Evolutionary conservation across 2,888 invertebrate species (phyloP), one percentile per base, ranked within the genome.

Genomic region (Lordiphosa andalusiaca): DNA sequence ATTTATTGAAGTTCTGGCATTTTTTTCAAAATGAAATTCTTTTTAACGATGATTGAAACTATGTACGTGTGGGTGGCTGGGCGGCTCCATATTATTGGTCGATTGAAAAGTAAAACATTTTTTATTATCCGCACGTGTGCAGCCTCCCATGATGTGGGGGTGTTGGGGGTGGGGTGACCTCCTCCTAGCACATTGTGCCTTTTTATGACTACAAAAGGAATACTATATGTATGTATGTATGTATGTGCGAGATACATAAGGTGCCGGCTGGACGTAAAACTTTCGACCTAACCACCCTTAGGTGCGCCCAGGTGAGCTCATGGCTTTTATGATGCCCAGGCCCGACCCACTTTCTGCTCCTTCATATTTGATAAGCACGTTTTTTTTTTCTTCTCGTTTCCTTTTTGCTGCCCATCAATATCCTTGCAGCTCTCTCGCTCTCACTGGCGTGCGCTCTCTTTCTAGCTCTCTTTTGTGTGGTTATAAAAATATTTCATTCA

Each of bases 401-500:
- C 36, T 52, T 51, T 56, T 54, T 63, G 36, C 52, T 47, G 52
- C 56, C 82, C 78, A 78, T 78, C 78, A 78, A 78, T 84, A 78
- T 83, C 64, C 75, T 65, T 25, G 37, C 50, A 46, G 19, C 41
- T 21, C 56, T 35, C 40, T 33, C 41, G 35, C 35, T 44, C 6
- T 25, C 37, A 46, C 21, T 12, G 38, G 49, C 9, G 38, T 52
- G 49, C 38, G 36, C 49, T 39, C 53, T 52, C 48, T 39, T 13
- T 40, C 30, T n/a, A 25, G 40, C 42, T 37, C 44, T 55, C 16
- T 39, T 35, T 64, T 53, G 53, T 70, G 69, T 70, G 73, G 71
- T 85, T 86, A 86, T 86, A 85, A 83, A 87, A 86, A 86, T 87
- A 83, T 86, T 86, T 83, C 74, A 80, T 84, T 85, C 68, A 76